These are phyloP conservation scores for Thalassophryne amazonica DNA, from an alignment of 2,797 vertebrate species.

Conservation along the genomic window DNA sequence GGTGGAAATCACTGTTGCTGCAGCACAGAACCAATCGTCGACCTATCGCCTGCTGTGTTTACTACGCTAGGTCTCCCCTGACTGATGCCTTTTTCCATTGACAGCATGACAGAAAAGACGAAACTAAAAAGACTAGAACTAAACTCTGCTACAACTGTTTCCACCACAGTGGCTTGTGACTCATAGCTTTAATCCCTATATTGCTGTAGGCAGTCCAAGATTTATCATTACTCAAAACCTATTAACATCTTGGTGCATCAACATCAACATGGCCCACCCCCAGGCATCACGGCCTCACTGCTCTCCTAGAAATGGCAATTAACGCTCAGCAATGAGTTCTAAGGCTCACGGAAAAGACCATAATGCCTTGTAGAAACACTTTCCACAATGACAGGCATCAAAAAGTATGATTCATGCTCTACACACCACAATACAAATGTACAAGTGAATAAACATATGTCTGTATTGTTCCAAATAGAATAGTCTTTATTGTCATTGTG, in stretches of 20 bases:
- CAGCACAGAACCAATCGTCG: neutral
- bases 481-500: too few relatives aligned
- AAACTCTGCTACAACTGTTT: slow-evolving; percentile 17
- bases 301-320: too few relatives aligned
- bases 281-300: slow-evolving; percentile 8
- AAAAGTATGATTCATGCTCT: too few relatives aligned
- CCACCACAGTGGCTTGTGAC: slow-evolving; percentile 16
- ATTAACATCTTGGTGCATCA: slow-evolving; percentile 20
- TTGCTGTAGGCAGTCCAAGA: slow-evolving; percentile 41
- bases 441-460: too few relatives aligned
- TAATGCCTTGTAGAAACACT: too few relatives aligned
- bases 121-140: slow-evolving; percentile 1
- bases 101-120: neutral
- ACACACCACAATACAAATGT: too few relatives aligned
- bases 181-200: slow-evolving; percentile 33
- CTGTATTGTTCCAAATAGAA: too few relatives aligned
- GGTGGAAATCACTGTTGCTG: neutral
- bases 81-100: neutral
- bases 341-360: too few relatives aligned
- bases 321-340: too few relatives aligned
- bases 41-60: slow-evolving; percentile 5
- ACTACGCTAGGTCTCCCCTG: neutral
- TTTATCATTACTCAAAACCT: slow-evolving; percentile 21
- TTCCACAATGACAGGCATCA: too few relatives aligned
- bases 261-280: slow-evolving; percentile 37